Evolutionary conservation across 2,113 vertebrate genomes (phyloP).

Genomic region (Pagrus major): DNA sequence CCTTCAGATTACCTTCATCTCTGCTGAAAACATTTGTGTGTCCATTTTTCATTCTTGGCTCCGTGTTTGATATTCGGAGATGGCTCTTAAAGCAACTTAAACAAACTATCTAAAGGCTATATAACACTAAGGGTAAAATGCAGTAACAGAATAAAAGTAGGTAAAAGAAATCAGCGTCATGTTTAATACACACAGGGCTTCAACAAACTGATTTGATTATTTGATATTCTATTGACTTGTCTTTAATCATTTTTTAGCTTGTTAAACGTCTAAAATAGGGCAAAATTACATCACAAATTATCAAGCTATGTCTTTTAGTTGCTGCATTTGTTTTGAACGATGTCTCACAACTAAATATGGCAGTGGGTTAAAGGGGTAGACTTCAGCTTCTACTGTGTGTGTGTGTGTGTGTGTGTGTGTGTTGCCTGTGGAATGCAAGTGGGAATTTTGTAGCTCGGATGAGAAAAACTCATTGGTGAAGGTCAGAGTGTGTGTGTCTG

Average conservation of each 20-base stretch:
- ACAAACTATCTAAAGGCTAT: not conserved
- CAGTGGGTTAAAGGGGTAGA: not conserved
- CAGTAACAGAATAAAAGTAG: not conserved
- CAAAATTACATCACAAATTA: too few species aligned
- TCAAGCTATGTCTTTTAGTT: not conserved
- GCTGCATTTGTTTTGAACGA: not conserved
- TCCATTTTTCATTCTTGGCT: not conserved
- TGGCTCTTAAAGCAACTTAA: not conserved
- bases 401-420: slow-evolving; percentile 17
- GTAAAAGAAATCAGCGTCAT: not conserved
- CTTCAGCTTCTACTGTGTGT: not conserved
- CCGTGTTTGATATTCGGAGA: not conserved
- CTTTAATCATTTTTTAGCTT: not conserved
- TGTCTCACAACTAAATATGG: not conserved
- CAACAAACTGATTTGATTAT: not conserved
- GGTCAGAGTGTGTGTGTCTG: not conserved
- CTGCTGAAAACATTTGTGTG: not conserved
- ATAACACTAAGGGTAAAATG: not conserved
- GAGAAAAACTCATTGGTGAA: slow-evolving; percentile 49
- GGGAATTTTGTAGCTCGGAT: slow-evolving; percentile 51
- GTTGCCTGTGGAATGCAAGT: slow-evolving; percentile 35
- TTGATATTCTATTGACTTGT: not conserved
- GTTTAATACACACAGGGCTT: not conserved
- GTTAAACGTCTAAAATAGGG: not conserved
- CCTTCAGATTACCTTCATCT: slow-evolving; percentile 8